Conservation (phyloP, 2,113 vertebrate genomes). For the Corythornis cristatus region DNA sequence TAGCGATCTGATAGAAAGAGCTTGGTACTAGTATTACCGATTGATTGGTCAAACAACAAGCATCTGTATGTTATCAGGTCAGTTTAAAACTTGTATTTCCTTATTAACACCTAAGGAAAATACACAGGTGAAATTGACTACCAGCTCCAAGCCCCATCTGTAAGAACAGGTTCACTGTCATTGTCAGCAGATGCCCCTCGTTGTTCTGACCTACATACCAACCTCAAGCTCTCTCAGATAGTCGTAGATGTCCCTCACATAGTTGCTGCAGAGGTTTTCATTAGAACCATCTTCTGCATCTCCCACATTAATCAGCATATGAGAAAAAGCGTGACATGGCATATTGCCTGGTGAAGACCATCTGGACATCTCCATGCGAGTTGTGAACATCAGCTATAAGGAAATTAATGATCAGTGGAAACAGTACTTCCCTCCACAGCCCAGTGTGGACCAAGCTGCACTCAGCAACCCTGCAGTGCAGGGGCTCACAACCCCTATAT, state of each 20-base stretch:
- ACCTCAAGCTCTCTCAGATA: slow-evolving; percentile 86
- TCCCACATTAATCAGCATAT: slow-evolving; percentile 76
- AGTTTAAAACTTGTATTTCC: not conserved
- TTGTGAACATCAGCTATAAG: slow-evolving; percentile 32
- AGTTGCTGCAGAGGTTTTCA: slow-evolving; percentile 83
- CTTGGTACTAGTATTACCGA: not conserved
- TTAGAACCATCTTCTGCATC: slow-evolving; percentile 81
- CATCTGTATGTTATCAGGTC: not conserved
- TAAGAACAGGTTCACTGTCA: not conserved
- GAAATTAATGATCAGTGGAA: not conserved
- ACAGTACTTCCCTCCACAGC: not conserved
- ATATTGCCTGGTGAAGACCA: slow-evolving; percentile 67
- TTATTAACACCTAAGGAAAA: not conserved
- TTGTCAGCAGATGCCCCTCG: not conserved
- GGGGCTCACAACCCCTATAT: accelerated
- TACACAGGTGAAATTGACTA: not conserved
- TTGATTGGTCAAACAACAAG: not conserved
- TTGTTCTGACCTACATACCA: not conserved
- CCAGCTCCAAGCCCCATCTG: accelerated
- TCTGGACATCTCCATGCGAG: slow-evolving; percentile 78
- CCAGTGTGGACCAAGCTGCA: accelerated
- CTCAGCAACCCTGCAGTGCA: accelerated
- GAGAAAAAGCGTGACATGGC: slow-evolving; percentile 83
- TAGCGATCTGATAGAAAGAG: not conserved
- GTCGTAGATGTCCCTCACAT: slow-evolving; percentile 86